Conservation (phyloP, 2,113 vertebrate species). For the Crotalus horridus region DNA sequence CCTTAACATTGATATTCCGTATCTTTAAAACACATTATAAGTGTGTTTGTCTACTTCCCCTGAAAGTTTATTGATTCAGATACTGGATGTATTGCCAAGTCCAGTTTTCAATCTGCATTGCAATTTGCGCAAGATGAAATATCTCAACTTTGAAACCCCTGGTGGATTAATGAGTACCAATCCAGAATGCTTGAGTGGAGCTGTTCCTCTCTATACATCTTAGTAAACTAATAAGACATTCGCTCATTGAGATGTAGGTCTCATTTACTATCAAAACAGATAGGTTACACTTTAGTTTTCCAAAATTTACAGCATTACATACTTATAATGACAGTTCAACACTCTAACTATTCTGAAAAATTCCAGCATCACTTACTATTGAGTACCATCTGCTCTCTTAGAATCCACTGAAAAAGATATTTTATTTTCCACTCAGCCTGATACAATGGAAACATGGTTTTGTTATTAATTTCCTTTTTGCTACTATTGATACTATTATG, state of each 20-base stretch:
- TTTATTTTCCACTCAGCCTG: not conserved
- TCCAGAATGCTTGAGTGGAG: not conserved
- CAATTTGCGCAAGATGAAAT: not conserved
- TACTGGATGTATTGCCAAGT: not conserved
- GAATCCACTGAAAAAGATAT: not conserved
- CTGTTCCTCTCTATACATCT: not conserved
- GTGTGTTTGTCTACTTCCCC: not conserved
- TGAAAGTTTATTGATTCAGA: not conserved
- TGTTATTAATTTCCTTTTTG: not conserved
- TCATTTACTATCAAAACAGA: not conserved
- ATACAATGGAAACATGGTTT: not conserved
- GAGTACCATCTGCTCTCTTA: not conserved
- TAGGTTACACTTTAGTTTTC: not conserved
- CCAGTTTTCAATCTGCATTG: not conserved
- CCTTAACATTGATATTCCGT: not conserved
- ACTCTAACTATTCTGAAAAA: not conserved
- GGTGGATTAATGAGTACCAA: not conserved
- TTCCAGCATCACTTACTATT: not conserved
- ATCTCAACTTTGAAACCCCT: not conserved
- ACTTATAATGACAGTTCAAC: not conserved
- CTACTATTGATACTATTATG: not conserved
- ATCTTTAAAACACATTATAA: not conserved
- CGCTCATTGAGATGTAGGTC: not conserved
- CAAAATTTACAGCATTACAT: not conserved
- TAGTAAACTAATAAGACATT: not conserved